Conservation (phyloP, 2,888 invertebrate genomes). For the Lepidochrysops patricia region DNA sequence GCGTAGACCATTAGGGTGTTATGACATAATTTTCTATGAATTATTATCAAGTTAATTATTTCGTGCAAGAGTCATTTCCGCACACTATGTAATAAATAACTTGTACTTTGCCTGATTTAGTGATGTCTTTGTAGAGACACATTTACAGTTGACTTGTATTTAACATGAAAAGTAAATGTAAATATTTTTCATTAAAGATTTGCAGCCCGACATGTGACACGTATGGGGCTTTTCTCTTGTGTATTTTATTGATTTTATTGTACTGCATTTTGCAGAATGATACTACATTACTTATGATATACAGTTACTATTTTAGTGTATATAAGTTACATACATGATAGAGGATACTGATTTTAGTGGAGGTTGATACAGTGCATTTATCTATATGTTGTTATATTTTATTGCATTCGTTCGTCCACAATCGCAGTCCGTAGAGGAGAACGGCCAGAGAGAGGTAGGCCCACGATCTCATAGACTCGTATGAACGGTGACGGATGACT, state of each 20-base stretch:
- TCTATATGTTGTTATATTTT: slow-evolving; percentile 72
- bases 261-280: slow-evolving; percentile 52
- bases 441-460: slow-evolving; percentile 73
- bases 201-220: slow-evolving; percentile 61
- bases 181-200: slow-evolving; percentile 60
- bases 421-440: slow-evolving; percentile 74
- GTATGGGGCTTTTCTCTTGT: slow-evolving; percentile 64
- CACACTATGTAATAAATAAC: slow-evolving; percentile 62
- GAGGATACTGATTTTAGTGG: slow-evolving; percentile 57
- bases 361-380: slow-evolving; percentile 71
- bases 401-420: slow-evolving; percentile 74
- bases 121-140: slow-evolving; percentile 70
- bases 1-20: slow-evolving; percentile 74
- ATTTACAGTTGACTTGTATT: slow-evolving; percentile 60
- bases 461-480: slow-evolving; percentile 46
- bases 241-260: slow-evolving; percentile 50
- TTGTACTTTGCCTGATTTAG: slow-evolving; percentile 66
- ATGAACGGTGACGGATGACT: slow-evolving; percentile 38
- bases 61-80: slow-evolving; percentile 71
- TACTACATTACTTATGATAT: slow-evolving; percentile 51
- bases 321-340: slow-evolving; percentile 50
- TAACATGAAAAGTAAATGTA: slow-evolving; percentile 65
- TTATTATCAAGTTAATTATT: slow-evolving; percentile 60
- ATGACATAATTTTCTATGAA: slow-evolving; percentile 69
- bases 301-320: slow-evolving; percentile 49